A percentile compares a stretch with the other conserved stretches of the same genome.
Evolutionary conservation across 2,797 vertebrate genomes (phyloP).

Genomic region (Cryptoblepharus egeriae): DNA sequence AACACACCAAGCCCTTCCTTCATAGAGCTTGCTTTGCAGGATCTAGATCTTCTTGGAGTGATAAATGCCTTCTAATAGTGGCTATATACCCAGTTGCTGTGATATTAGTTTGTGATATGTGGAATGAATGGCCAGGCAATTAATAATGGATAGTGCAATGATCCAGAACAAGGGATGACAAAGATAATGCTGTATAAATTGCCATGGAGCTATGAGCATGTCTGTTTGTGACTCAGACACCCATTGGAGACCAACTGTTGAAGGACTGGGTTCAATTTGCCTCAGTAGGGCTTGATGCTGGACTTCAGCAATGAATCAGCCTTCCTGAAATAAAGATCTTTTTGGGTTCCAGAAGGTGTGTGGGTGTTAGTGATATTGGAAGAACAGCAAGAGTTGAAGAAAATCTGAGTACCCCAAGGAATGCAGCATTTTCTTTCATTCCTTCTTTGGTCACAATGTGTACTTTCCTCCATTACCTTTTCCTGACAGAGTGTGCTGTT

Average conservation of each 20-base stretch:
- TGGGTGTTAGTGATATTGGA: conserved; percentile 36
- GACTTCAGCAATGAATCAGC: conserved; percentile 35
- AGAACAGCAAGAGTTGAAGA: conserved; percentile 30
- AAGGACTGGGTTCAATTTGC: background rate
- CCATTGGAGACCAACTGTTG: conserved; percentile 1
- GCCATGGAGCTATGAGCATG: background rate
- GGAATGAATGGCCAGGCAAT: background rate
- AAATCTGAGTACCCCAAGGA: conserved; percentile 28
- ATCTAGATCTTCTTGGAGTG: background rate
- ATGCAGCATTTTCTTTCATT: conserved; percentile 14
- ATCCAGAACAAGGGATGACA: background rate
- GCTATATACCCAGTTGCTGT: background rate
- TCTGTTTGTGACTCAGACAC: background rate
- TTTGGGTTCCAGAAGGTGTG: conserved; percentile 38
- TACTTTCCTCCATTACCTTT: background rate
- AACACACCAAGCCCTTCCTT: too few relatives aligned
- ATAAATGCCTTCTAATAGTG: background rate
- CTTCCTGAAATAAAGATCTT: conserved; percentile 25
- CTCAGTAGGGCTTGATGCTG: conserved; percentile 10
- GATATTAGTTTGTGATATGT: background rate
- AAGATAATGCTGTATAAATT: background rate
- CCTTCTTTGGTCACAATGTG: background rate
- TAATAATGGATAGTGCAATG: background rate
- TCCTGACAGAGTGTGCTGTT: background rate
- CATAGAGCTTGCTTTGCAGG: too few relatives aligned